These are phyloP conservation scores for Ectemnius continuus DNA, from an alignment of 2,888 invertebrate species.

Conservation along the genomic window DNA sequence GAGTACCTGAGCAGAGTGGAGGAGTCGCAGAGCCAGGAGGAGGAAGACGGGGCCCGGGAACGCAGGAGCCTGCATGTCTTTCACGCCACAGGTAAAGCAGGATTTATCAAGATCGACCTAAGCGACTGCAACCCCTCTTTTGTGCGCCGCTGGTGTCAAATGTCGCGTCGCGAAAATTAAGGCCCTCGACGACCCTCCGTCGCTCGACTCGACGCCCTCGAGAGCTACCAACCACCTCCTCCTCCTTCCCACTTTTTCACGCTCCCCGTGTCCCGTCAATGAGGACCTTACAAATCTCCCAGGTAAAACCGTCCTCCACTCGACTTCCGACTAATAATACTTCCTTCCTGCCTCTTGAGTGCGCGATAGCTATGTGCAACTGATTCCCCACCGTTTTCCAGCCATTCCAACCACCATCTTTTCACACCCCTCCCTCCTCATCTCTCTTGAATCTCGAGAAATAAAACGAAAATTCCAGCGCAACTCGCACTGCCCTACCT, in stretches of 20 bases:
- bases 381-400: neutral
- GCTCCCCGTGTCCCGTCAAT: neutral
- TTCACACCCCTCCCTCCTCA: no score
- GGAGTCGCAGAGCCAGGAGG: conserved; percentile 52
- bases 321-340: neutral
- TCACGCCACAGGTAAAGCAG: conserved; percentile 68
- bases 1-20: conserved; percentile 79
- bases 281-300: neutral
- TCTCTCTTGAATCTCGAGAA: no score
- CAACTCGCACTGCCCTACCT: no score
- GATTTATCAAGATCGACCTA: conserved; percentile 16
- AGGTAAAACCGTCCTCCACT: neutral
- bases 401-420: no score
- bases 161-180: conserved; percentile 1
- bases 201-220: neutral
- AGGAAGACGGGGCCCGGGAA: conserved; percentile 57
- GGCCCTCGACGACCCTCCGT: neutral
- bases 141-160: neutral
- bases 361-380: neutral
- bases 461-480: no score
- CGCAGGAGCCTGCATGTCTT: conserved; percentile 72
- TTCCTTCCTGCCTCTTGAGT: neutral
- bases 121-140: neutral
- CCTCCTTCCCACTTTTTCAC: neutral
- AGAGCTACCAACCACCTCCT: neutral